Conservation (phyloP, 2,797 vertebrate genomes). For the Notamacropus eugenii region DNA sequence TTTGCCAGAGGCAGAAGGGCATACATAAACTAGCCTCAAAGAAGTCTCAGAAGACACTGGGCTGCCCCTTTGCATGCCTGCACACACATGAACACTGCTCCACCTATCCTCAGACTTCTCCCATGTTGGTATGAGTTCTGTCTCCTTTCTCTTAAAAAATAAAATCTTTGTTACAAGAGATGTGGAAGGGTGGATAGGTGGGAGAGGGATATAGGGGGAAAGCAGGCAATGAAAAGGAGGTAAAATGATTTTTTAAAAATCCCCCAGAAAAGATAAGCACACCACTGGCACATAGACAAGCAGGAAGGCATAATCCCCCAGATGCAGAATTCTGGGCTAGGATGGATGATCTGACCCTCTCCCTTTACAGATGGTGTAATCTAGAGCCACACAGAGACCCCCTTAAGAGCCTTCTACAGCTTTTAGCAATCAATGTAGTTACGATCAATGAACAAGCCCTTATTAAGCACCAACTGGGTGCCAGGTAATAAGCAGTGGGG, state of each 20-base stretch:
- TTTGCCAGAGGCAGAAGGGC: neutral
- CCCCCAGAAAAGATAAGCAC: neutral
- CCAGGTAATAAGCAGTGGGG: neutral
- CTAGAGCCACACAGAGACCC: neutral
- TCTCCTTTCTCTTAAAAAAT: neutral
- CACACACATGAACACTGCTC: too few species aligned
- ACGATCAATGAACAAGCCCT: neutral
- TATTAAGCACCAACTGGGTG: neutral
- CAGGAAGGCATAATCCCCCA: neutral
- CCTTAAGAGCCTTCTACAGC: neutral
- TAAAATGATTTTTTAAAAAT: neutral
- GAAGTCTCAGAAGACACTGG: too few species aligned
- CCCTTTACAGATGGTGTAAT: neutral
- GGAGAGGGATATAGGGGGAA: neutral
- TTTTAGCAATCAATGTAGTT: neutral
- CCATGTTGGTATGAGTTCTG: neutral
- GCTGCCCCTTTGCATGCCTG: too few species aligned
- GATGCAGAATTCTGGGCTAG: neutral
- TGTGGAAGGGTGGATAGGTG: neutral
- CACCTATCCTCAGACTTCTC: neutral
- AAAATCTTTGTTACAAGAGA: neutral
- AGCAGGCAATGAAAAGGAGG: neutral
- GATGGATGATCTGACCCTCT: neutral
- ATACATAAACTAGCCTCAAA: neutral
- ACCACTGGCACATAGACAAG: neutral